Base-by-base conservation (phyloP, 2,797 vertebrate genomes). In the Pipistrellus nathusii region DNA sequence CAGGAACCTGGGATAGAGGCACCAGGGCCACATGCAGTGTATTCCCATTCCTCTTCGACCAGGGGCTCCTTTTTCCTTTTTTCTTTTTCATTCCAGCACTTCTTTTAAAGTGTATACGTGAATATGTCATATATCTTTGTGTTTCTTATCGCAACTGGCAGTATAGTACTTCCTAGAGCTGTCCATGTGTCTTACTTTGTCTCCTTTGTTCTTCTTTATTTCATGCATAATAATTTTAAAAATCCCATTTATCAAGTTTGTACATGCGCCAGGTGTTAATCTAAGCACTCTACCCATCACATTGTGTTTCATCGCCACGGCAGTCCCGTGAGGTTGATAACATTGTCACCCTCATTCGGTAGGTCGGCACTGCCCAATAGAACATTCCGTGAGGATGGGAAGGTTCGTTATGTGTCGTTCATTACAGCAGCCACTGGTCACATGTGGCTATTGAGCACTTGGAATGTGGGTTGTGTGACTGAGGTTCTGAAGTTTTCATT, bases 161-260 rank as follows among this genome's bases (percentile, higher is more conserved):
- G 23, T 23, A 23, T 25, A 59, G 41, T 59, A 18, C 55, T 88
- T 92, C 83, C 57, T 9, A 94, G 62, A 88, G 20, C 32, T 93
- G 92, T 77, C 38, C 15, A 23, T 9, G 15, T 41, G 18, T 82
- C 51, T 91, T 62, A 15, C n/a, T 93, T 55, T 59, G 20, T 85
- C 7, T 41, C 35, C 44, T 92, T 59, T 68, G 12, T 57, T 73
- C 71, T 90, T 59, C 57, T 73, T 95, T 83, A 72, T 55, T 44
- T 91, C 57, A n/a, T 64, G 57, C 69, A 51, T 88, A 57, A 55
- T 57, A 64, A 46, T 38, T 48, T 62, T 85, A 86, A 88, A 88
- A 86, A 85, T 85, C 30, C 25, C 35, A 73, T 53, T 89, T 72
- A 53, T 86, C 64, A 83, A 77, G 27, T 41, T 5, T 41, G 8